Evolutionary conservation across 92 coral and sea anemone species (phyloP).

Genomic region (Zoanthus sansibaricus): DNA sequence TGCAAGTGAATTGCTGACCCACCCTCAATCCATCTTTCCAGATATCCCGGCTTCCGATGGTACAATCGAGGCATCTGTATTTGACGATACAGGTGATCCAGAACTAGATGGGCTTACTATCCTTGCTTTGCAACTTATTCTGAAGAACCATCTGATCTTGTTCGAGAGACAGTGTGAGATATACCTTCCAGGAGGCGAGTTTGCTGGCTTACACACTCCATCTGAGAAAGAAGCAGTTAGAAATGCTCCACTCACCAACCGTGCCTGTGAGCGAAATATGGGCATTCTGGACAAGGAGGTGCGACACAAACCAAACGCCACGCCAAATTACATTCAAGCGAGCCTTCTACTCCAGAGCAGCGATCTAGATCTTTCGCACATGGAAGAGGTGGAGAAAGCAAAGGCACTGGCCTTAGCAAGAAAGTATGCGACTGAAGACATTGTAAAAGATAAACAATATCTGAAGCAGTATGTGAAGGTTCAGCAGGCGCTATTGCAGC

Average conservation of each 20-base stretch:
- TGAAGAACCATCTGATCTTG: conserved; percentile 6
- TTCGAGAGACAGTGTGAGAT: conserved; percentile 30
- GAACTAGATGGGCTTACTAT: conserved; percentile 22
- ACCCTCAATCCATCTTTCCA: conserved; percentile 11
- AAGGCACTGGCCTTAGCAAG: conserved; percentile 10
- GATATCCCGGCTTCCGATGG: conserved; percentile 5
- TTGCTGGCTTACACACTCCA: background rate
- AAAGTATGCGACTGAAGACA: conserved; percentile 21
- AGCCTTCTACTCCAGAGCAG: conserved; percentile 32
- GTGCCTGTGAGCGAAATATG: conserved; percentile 25
- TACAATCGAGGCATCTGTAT: background rate
- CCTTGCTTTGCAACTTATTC: background rate
- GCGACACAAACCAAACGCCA: background rate
- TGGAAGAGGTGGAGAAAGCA: conserved; percentile 10
- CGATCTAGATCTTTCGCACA: background rate
- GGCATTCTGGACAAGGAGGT: conserved; percentile 10
- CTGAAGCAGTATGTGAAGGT: conserved; percentile 11
- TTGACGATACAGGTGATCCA: conserved; percentile 9
- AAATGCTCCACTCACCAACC: conserved; percentile 25
- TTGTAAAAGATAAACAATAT: background rate
- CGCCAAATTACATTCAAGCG: conserved; percentile 11
- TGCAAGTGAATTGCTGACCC: conserved; percentile 15
- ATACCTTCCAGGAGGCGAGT: conserved; percentile 27
- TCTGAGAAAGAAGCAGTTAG: conserved; percentile 20
- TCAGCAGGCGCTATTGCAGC: conserved; percentile 10